Evolutionary conservation across 2,888 invertebrate genomes (phyloP).

Genomic region (Bombylius major): DNA sequence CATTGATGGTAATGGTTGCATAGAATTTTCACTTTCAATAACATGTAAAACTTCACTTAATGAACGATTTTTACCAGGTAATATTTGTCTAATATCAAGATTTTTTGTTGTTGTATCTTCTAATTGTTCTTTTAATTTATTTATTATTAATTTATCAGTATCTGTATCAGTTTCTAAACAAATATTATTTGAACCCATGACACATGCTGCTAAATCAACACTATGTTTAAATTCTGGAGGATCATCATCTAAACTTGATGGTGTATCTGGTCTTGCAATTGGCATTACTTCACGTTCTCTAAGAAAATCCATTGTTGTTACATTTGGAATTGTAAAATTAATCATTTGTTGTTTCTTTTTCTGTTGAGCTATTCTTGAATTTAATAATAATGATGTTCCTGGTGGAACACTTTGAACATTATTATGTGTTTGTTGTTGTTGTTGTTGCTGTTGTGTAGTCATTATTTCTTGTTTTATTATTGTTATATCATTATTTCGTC

Average conservation of each 20-base stretch:
- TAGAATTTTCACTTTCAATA: conserved; percentile 13
- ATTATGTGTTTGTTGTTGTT: conserved; percentile 8
- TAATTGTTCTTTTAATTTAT: conserved; percentile 28
- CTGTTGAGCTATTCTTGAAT: conserved; percentile 24
- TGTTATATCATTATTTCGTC: background rate
- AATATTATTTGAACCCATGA: conserved; percentile 36
- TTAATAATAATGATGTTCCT: conserved; percentile 29
- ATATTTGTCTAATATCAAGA: conserved; percentile 17
- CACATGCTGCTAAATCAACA: conserved; percentile 32
- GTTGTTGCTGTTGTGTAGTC: conserved; percentile 11
- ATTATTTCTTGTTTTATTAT: conserved; percentile 11
- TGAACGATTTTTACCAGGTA: conserved; percentile 10
- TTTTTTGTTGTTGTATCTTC: conserved; percentile 28
- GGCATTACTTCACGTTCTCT: conserved; percentile 19
- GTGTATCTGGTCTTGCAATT: conserved; percentile 25
- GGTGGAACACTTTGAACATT: conserved; percentile 29
- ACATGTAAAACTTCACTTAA: conserved; percentile 28
- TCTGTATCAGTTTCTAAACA: conserved; percentile 20
- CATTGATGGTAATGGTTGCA: background rate
- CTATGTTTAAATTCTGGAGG: conserved; percentile 29
- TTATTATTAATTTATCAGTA: conserved; percentile 21
- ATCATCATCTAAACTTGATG: conserved; percentile 29
- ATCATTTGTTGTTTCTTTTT: conserved; percentile 14
- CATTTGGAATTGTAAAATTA: conserved; percentile 15
- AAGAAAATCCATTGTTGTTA: conserved; percentile 17